Evolutionary conservation across 2,797 vertebrate species (phyloP).

Genomic region (Neomorphus geoffroyi): DNA sequence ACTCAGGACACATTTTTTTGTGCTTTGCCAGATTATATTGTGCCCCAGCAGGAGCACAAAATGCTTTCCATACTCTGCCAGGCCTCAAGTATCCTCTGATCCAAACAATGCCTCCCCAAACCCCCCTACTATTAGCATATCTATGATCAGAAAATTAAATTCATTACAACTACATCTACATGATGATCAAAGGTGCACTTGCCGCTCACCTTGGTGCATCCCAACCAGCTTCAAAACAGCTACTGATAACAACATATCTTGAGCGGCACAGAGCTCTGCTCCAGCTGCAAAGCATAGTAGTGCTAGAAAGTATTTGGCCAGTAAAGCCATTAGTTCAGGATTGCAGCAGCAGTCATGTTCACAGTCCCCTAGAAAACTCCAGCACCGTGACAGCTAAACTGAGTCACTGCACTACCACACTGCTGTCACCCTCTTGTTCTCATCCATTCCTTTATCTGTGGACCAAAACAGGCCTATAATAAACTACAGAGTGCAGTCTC

Average conservation of each 20-base stretch:
- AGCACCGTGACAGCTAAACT: background rate
- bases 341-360: background rate
- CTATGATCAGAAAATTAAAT: background rate
- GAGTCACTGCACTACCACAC: background rate
- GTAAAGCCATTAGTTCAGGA: background rate
- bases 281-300: background rate
- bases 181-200: background rate
- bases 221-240: background rate
- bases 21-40: background rate
- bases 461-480: background rate
- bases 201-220: background rate
- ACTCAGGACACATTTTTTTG: background rate
- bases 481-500: background rate
- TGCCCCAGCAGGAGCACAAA: background rate
- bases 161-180: background rate
- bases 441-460: background rate
- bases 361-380: background rate
- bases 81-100: background rate
- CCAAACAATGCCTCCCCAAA: background rate
- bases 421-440: background rate
- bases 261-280: background rate
- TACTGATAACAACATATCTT: background rate
- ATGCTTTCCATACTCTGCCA: background rate
- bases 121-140: background rate
- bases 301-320: background rate